phyloP scores from a whole-genome alignment of 2,888 invertebrate species.

The Pharmacophagus antenor region DNA sequence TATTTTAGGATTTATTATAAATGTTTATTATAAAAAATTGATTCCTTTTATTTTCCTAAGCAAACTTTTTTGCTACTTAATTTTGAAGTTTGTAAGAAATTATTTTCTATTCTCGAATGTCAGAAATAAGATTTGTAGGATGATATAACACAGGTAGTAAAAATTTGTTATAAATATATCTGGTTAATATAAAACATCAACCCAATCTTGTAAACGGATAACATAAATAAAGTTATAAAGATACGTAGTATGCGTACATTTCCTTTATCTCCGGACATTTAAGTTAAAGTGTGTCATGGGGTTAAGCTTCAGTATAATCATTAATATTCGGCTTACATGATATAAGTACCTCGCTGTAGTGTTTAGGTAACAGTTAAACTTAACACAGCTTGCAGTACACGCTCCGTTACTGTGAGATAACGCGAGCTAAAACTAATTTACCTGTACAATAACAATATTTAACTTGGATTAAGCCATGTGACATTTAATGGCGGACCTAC shows the following conservation, averaged over 20 bases:
- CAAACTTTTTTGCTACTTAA: not conserved
- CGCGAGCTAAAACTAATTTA: constrained; percentile 40
- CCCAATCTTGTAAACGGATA: not conserved
- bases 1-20: too few species aligned
- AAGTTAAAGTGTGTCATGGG: constrained; percentile 24
- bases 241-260: constrained; percentile 3
- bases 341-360: constrained; percentile 33
- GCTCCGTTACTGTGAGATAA: constrained; percentile 35
- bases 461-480: constrained; percentile 36
- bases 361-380: constrained; percentile 46
- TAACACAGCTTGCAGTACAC: constrained; percentile 31
- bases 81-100: not conserved
- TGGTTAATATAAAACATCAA: not conserved
- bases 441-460: constrained; percentile 37
- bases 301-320: constrained; percentile 33
- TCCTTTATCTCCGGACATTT: constrained; percentile 15
- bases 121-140: too few species aligned
- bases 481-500: constrained; percentile 23
- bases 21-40: too few species aligned
- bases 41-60: not conserved
- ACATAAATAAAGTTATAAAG: constrained; percentile 9
- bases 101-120: too few species aligned
- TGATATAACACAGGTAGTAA: not conserved
- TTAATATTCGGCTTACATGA: constrained; percentile 42
- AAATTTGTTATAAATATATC: not conserved